Base-by-base conservation (phyloP, 1,140 invertebrate species). In the Eueides isabella region DNA sequence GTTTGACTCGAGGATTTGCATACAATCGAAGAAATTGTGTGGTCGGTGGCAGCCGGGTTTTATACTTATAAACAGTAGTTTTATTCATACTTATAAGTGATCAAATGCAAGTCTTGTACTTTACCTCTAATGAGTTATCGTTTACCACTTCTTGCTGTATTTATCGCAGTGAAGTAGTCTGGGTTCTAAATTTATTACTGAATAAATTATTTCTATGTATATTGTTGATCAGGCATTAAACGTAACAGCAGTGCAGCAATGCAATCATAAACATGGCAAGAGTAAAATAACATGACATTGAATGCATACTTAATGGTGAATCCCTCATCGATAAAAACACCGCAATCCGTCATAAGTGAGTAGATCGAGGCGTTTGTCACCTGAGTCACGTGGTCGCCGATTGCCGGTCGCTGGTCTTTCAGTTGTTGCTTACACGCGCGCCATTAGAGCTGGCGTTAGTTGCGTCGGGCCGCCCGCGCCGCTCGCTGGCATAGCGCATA, bases 21-120 rank as follows among this genome's bases (percentile, higher is more conserved):
- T 91, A 89, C 89, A 89, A 89, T 90, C 85, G 85, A 84, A 86
- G 87, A 91, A 89, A 90, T 92, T 91, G 87, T 85, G 85, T 88
- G 82, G 84, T 80, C 85, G 82, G 78, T 77, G 82, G 80, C 78
- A 76, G 82, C 71, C 78, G 78, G 73, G 84, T 85, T 84, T 84
- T 85, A 85, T 89, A 79, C 83, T 87, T 84, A 86, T 81, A 75
- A 81, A 72, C 80, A 77, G 79, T 83, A 75, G 62, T 38, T 38
- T 38, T 38, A 16, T 38, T 38, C 16, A 16, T 38, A 38, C 35
- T 38, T 38, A 38, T 12, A 38, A 38, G 35, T 38, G 35, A 38
- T 38, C 35, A 76, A 78, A 69, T 82, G 76, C 76, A 70, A 65
- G 69, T 68, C 76, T n/a, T 75, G 79, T 55, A 67, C 61, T 65